Evolutionary conservation across 2,113 vertebrate genomes (phyloP).

Genomic region (Tachuris rubrigastra): DNA sequence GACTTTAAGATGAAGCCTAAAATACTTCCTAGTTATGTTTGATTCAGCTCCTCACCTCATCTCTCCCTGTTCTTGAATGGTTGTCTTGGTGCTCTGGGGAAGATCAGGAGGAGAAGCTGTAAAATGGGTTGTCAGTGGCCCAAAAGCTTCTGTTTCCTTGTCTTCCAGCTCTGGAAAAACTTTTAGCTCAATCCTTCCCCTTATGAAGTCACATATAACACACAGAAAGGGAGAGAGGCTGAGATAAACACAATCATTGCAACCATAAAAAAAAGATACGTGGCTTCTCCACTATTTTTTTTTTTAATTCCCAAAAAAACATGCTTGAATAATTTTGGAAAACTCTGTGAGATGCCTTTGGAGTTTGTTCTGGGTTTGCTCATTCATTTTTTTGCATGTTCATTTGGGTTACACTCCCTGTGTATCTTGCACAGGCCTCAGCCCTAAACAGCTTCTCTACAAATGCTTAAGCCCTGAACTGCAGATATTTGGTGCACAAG

Average conservation of each 20-base stretch:
- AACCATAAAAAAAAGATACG: not conserved
- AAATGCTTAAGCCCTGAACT: not conserved
- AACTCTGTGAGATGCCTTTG: not conserved
- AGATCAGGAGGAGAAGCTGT: not conserved
- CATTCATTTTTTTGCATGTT: not conserved
- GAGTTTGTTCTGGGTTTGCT: not conserved
- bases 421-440: not conserved
- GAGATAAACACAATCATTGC: not conserved
- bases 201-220: not conserved
- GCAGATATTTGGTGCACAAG: not conserved
- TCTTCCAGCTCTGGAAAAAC: not conserved
- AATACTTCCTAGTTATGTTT: not conserved
- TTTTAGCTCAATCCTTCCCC: not conserved
- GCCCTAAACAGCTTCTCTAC: not conserved
- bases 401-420: not conserved
- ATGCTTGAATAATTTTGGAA: not conserved
- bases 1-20: not conserved
- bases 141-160: not conserved
- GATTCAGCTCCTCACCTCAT: not conserved
- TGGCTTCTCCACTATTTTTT: not conserved
- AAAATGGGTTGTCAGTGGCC: not conserved
- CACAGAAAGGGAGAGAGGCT: not conserved
- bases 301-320: not conserved
- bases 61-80: not conserved
- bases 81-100: not conserved